Conservation (phyloP, 2,797 vertebrate genomes). For the Argyrosomus regius region DNA sequence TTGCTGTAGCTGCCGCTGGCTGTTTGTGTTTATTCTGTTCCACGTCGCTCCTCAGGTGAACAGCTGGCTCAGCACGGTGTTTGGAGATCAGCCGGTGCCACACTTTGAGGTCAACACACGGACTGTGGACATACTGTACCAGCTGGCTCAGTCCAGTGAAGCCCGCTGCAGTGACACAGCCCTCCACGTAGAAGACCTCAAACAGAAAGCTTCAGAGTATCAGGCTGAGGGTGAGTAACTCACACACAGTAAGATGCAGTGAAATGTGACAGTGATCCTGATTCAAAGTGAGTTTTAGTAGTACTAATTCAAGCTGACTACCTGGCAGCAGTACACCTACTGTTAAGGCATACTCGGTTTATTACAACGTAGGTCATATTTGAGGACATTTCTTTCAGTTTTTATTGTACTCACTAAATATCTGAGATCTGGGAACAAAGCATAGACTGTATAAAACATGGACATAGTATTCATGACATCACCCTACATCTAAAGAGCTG, state of each 20-base stretch:
- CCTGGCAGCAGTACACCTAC: neutral
- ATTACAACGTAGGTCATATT: neutral
- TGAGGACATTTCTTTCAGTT: neutral
- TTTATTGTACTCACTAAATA: neutral
- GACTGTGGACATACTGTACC: slow-evolving; percentile 86
- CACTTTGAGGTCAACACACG: slow-evolving; percentile 85
- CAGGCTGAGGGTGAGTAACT: slow-evolving; percentile 85
- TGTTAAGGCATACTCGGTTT: neutral
- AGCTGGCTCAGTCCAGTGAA: slow-evolving; percentile 82
- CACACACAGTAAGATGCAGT: too few relatives aligned
- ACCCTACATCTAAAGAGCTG: too few relatives aligned
- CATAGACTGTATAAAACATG: too few relatives aligned
- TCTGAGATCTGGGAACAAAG: neutral
- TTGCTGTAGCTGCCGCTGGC: neutral
- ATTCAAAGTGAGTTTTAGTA: neutral
- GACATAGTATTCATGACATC: too few relatives aligned
- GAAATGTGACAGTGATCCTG: neutral
- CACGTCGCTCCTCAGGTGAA: slow-evolving; percentile 80
- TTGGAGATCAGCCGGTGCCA: slow-evolving; percentile 80
- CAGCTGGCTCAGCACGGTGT: slow-evolving; percentile 86
- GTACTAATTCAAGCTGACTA: neutral
- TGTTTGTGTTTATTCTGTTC: neutral
- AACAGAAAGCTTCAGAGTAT: slow-evolving; percentile 84
- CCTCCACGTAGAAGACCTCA: slow-evolving; percentile 85
- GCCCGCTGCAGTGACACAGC: slow-evolving; percentile 80